These are phyloP conservation scores for Glyphotaelius pellucidus DNA, from an alignment of 2,888 invertebrate species.

Conservation along the genomic window DNA sequence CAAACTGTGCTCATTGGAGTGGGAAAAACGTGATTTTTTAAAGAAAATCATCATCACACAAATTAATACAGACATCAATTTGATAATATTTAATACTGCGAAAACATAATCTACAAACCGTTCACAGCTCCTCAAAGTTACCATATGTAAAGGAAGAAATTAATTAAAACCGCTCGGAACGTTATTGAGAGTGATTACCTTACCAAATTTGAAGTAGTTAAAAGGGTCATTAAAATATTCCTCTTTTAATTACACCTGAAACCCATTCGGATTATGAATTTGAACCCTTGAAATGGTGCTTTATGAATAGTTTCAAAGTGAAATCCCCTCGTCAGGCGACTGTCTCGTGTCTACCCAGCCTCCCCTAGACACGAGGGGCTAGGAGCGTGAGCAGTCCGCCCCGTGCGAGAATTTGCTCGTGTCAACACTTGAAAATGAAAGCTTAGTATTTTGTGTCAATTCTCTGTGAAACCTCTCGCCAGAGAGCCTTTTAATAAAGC, in stretches of 20 bases:
- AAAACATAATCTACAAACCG: background rate
- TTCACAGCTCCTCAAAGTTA: background rate
- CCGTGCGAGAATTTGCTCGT: constrained; percentile 21
- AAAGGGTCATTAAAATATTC: background rate
- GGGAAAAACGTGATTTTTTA: background rate
- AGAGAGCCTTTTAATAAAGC: background rate
- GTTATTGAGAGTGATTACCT: background rate
- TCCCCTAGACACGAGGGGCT: background rate
- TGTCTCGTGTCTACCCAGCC: background rate
- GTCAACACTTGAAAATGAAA: constrained; percentile 57
- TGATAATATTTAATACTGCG: background rate
- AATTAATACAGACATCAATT: background rate
- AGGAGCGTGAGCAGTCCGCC: background rate
- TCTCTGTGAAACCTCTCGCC: background rate
- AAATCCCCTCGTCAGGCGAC: background rate
- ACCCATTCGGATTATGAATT: background rate
- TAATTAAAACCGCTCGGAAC: background rate
- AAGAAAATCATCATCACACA: background rate
- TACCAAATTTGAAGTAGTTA: background rate
- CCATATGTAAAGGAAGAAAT: background rate
- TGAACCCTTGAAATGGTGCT: background rate
- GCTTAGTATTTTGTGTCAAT: constrained; percentile 50
- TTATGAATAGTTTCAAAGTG: constrained; percentile 27
- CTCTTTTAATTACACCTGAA: background rate
- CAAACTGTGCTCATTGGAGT: background rate